Evolutionary conservation across 2,797 vertebrate species (phyloP), one percentile per base, ranked within the genome.

Genomic region (Scolopax rusticola): DNA sequence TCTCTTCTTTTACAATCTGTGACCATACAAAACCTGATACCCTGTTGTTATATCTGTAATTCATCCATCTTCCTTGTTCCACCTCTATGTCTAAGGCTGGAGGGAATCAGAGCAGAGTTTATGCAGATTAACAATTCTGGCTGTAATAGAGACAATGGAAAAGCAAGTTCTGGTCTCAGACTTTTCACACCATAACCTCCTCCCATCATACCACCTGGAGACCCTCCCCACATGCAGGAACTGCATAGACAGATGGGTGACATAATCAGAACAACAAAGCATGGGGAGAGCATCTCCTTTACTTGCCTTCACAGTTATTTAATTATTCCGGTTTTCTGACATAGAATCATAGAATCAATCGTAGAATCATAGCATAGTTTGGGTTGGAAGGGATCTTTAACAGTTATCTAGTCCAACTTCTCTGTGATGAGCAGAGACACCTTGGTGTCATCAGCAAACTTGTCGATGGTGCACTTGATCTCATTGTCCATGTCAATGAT

Each of bases 181-280:
- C 9, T 75, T 90, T 50, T 71, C 25, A 50, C 21, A 24, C 7
- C 47, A 33, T 4, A 24, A 4, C 8, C 4, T 65, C 48, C 28
- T 81, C 19, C 17, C 86, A 27, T 80, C 25, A 19, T 4, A 45
- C 8, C 47, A 40, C 25, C 50, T 61, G 47, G 47, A 74, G 41
- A 59, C 12, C 36, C 11, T 67, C 27, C 70, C 19, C 19, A 1
- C 13, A 38, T 51, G 33, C 12, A 80, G 51, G 30, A 19, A 69
- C 14, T 3, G 0, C 41, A 18, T 0, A 32, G 28, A 33, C 9
- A 53, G 40, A 16, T 7, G 9, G 9, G 2, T 50, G 51, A 28
- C 2, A 1, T 27, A 11, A 8, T 30, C 45, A 48, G 57, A 84
- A 33, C 6, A 61, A 33, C 4, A 0, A 3, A 68, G 41, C 25